These are phyloP conservation scores for Siderastrea radians DNA, from an alignment of 92 coral and sea anemone species.

Conservation along the genomic window DNA sequence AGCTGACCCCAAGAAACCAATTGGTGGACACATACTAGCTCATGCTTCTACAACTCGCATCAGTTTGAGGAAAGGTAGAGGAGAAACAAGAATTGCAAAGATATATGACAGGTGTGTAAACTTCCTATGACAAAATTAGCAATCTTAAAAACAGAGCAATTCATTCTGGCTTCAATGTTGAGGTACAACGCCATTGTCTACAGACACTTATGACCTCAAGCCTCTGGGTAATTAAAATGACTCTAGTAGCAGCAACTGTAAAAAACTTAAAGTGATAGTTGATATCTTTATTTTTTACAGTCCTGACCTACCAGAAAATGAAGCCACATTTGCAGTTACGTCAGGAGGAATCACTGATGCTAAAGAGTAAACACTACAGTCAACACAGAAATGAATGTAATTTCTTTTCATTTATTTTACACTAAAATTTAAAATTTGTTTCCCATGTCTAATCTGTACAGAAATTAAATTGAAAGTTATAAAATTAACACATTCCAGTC, in stretches of 20 bases:
- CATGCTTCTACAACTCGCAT: slow-evolving; percentile 99
- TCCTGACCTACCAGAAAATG: slow-evolving; percentile 98
- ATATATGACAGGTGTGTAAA: slow-evolving; percentile 92
- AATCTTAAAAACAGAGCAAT: too few relatives aligned
- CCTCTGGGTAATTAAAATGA: too few relatives aligned
- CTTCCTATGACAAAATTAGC: not conserved
- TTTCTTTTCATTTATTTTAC: not conserved
- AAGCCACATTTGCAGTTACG: slow-evolving; percentile 98
- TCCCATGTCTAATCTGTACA: not conserved
- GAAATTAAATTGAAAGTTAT: not conserved
- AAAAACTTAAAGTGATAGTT: too few relatives aligned
- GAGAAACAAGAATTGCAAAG: slow-evolving; percentile 97
- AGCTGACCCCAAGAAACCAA: slow-evolving; percentile 99
- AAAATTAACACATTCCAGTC: not conserved
- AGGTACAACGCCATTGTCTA: too few relatives aligned
- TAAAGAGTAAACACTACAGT: slow-evolving; percentile 72
- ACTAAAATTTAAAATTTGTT: not conserved
- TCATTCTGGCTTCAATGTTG: not conserved
- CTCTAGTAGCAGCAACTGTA: too few relatives aligned
- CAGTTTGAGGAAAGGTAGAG: slow-evolving; percentile 96
- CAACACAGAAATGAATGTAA: not conserved
- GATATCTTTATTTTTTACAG: slow-evolving; percentile 35
- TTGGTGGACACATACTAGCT: slow-evolving; percentile 99
- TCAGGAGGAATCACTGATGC: slow-evolving; percentile 99
- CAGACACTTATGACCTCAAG: too few relatives aligned